Evolutionary conservation across 2,888 invertebrate species (phyloP).

Genomic region (Masnerella sp.): DNA sequence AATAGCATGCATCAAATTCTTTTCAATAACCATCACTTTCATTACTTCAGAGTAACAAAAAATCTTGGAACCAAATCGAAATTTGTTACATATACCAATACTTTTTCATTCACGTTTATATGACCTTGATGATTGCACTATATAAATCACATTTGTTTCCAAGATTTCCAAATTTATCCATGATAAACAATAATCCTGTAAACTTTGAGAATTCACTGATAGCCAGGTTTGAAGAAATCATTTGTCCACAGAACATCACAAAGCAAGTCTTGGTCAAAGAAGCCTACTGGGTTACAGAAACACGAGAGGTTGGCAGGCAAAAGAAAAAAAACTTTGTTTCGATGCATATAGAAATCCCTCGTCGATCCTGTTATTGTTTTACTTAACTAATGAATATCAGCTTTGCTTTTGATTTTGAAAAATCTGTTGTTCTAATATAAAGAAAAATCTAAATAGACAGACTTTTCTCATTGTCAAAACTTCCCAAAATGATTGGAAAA

Average conservation of each 20-base stretch:
- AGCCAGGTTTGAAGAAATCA: conserved; percentile 71
- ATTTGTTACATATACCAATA: no score
- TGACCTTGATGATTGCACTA: no score
- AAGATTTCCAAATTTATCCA: conserved; percentile 22
- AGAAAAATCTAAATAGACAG: no score
- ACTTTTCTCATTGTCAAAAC: no score
- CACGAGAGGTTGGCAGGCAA: conserved; percentile 91
- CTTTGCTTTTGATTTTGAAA: conserved; percentile 32
- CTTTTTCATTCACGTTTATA: no score
- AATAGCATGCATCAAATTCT: no score
- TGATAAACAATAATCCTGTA: conserved; percentile 28
- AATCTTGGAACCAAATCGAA: no score
- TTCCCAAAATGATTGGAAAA: no score
- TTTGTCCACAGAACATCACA: conserved; percentile 95
- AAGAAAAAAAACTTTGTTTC: conserved; percentile 73
- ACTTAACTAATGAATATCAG: conserved; percentile 14
- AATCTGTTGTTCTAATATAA: no score
- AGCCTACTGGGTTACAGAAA: conserved; percentile 94
- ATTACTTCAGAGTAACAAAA: no score
- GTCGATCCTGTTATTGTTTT: conserved; percentile 44
- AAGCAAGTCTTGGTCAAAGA: conserved; percentile 97
- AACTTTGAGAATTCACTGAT: conserved; percentile 47
- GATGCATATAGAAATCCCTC: conserved; percentile 71
- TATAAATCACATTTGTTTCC: conserved; percentile 6
- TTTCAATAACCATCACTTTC: no score